Percentiles rank a stretch among this genome's conserved stretches.
Evolutionary conservation across 1,140 invertebrate genomes (phyloP).

Genomic region (Habropoda laboriosa): DNA sequence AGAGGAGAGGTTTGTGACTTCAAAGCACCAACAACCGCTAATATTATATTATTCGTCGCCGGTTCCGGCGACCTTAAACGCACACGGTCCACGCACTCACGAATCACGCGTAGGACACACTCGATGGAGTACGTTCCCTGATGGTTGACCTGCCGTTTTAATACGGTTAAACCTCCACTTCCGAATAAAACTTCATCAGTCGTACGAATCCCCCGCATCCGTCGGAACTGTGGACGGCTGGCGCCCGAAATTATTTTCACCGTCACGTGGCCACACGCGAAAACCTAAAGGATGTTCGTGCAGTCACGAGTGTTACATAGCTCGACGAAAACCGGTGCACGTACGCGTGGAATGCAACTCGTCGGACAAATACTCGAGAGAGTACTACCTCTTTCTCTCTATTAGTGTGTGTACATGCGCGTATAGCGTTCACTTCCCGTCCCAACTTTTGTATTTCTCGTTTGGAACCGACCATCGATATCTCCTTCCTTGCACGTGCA

Average conservation of each 20-base stretch:
- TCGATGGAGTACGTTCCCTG: neutral
- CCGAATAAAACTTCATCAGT: constrained; percentile 68
- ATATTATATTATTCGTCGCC: constrained; percentile 64
- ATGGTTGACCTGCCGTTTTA: constrained; percentile 63
- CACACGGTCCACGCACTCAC: constrained; percentile 39
- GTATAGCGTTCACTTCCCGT: constrained; percentile 49
- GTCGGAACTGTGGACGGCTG: constrained; percentile 74
- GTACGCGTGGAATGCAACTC: constrained; percentile 18
- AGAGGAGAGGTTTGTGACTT: constrained; percentile 47
- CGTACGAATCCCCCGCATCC: constrained; percentile 62
- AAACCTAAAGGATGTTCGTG: neutral
- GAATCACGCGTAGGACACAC: constrained; percentile 33
- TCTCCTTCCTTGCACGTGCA: constrained; percentile 54
- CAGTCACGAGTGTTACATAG: neutral
- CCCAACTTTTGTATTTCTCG: constrained; percentile 59
- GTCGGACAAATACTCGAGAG: neutral
- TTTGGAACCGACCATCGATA: constrained; percentile 46
- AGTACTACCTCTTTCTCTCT: too few relatives aligned
- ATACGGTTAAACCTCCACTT: constrained; percentile 73
- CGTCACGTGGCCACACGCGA: neutral
- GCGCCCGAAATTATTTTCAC: constrained; percentile 68
- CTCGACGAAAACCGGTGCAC: constrained; percentile 10
- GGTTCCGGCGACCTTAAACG: constrained; percentile 65
- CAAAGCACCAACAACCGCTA: constrained; percentile 60
- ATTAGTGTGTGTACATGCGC: neutral